phyloP scores from a whole-genome alignment of 2,113 vertebrate species.

The Chamaea fasciata region DNA sequence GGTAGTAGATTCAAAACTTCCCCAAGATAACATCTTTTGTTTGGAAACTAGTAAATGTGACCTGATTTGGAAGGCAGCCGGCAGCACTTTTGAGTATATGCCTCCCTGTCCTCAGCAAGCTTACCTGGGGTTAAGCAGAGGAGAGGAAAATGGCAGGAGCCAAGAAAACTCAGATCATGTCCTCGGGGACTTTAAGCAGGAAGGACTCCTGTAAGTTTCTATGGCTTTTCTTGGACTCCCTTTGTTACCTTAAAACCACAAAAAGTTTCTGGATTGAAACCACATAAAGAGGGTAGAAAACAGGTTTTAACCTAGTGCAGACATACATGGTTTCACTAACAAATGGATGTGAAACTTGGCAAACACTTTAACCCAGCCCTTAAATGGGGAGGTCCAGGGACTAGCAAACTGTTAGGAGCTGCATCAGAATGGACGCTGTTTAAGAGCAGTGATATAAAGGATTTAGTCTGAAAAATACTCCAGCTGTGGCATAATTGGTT shows the following conservation, averaged over 20 bases:
- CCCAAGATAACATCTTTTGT: background rate
- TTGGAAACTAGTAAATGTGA: background rate
- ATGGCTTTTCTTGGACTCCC: background rate
- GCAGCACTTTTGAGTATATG: background rate
- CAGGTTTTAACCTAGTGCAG: background rate
- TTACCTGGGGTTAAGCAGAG: background rate
- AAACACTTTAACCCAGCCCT: background rate
- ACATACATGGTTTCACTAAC: background rate
- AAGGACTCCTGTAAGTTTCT: background rate
- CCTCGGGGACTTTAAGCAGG: background rate
- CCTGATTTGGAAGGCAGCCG: background rate
- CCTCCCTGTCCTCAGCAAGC: background rate
- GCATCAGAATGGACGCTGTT: background rate
- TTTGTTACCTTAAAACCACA: background rate
- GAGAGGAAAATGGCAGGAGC: background rate
- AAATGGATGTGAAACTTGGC: fast-evolving
- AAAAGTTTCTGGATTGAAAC: background rate
- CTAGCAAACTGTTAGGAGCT: background rate
- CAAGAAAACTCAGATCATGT: background rate
- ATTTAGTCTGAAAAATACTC: constrained; percentile 2
- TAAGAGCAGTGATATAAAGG: background rate
- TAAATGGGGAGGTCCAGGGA: background rate
- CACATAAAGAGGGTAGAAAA: background rate
- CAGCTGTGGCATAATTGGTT: background rate
- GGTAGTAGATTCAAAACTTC: background rate